Conservation (phyloP, 2,888 invertebrate genomes). For the Hyles lineata region DNA sequence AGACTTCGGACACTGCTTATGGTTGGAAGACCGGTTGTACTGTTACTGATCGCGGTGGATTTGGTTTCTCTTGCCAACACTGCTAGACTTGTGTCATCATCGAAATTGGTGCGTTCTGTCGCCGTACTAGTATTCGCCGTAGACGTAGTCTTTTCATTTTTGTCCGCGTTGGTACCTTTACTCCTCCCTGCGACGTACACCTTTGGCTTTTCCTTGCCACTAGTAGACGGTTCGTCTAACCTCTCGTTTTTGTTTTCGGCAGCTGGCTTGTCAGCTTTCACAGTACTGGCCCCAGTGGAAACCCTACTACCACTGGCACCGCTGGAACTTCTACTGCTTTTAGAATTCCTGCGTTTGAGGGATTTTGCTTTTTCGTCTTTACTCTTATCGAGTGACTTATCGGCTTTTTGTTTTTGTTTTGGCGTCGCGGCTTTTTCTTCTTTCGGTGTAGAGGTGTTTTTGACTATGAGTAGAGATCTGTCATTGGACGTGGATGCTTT, state of each 20-base stretch:
- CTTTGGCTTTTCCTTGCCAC: constrained; percentile 46
- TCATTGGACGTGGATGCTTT: constrained; percentile 45
- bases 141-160: constrained; percentile 38
- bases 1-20: constrained; percentile 71
- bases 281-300: constrained; percentile 43
- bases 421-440: constrained; percentile 40
- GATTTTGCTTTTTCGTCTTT: constrained; percentile 50
- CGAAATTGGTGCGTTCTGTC: constrained; percentile 58
- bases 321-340: constrained; percentile 55
- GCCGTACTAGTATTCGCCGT: constrained; percentile 39
- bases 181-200: constrained; percentile 43
- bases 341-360: constrained; percentile 58
- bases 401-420: constrained; percentile 44
- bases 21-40: constrained; percentile 58
- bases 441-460: constrained; percentile 33
- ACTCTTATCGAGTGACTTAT: constrained; percentile 45
- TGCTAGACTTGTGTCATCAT: constrained; percentile 68
- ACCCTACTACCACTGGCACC: constrained; percentile 48
- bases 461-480: constrained; percentile 37
- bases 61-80: constrained; percentile 57
- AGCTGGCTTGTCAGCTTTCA: constrained; percentile 43
- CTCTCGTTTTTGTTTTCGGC: constrained; percentile 44
- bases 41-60: constrained; percentile 40
- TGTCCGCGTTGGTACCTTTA: constrained; percentile 42
- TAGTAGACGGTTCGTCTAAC: constrained; percentile 36